These are phyloP conservation scores for Hydrochoerus hydrochaeris DNA, from an alignment of 2,113 vertebrate species.

Conservation along the genomic window DNA sequence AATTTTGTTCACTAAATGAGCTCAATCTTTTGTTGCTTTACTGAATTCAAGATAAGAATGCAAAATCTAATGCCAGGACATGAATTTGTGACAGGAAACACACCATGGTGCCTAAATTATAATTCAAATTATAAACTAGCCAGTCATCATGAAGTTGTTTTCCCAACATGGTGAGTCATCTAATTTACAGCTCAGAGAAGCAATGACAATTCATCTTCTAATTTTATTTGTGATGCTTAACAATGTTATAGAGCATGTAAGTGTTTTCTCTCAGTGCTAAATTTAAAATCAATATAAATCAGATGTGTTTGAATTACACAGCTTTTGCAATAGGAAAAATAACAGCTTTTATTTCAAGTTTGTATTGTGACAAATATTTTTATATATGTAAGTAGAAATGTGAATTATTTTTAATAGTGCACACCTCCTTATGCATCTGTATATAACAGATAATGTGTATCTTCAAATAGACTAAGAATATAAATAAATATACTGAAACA, in stretches of 20 bases:
- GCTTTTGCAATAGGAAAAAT: neutral
- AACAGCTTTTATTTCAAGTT: slow-evolving; percentile 36
- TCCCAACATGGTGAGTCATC: slow-evolving; percentile 55
- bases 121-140: slow-evolving; percentile 72
- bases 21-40: slow-evolving; percentile 50
- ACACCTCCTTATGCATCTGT: neutral
- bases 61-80: slow-evolving; percentile 54
- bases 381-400: slow-evolving; percentile 33
- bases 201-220: slow-evolving; percentile 73
- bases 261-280: slow-evolving; percentile 69
- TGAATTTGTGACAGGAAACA: slow-evolving; percentile 72
- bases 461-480: neutral
- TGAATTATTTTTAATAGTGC: slow-evolving; percentile 35
- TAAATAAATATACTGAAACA: neutral
- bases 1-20: slow-evolving; percentile 61
- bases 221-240: slow-evolving; percentile 81
- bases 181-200: slow-evolving; percentile 72
- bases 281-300: slow-evolving; percentile 75
- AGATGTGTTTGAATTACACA: slow-evolving; percentile 70
- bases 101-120: slow-evolving; percentile 53
- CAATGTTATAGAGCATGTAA: slow-evolving; percentile 76
- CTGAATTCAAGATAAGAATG: slow-evolving; percentile 49
- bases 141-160: slow-evolving; percentile 61
- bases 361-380: slow-evolving; percentile 21
- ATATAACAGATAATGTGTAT: neutral